Percentiles rank a stretch among this genome's conserved stretches.
These are phyloP conservation scores for Hydrochoerus hydrochaeris DNA, from an alignment of 2,113 vertebrate genomes.

Conservation along the genomic window DNA sequence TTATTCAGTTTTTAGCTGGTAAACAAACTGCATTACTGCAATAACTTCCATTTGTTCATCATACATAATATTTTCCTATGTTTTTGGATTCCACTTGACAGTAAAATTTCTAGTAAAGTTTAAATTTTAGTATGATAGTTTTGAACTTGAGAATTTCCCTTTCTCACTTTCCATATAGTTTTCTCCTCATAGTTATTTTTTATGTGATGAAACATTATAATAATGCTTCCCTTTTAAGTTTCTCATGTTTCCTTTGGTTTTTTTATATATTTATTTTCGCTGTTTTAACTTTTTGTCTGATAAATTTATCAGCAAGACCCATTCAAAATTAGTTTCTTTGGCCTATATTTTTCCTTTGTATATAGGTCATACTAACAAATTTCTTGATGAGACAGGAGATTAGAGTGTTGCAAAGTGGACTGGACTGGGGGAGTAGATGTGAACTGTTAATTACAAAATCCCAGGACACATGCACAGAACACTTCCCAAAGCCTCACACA, in stretches of 20 bases:
- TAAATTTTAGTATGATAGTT: neutral
- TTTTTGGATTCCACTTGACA: neutral
- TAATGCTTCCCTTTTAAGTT: neutral
- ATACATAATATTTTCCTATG: neutral
- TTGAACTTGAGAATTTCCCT: neutral
- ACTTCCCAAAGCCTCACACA: neutral
- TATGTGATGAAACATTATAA: neutral
- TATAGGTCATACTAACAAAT: neutral
- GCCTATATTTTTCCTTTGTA: neutral
- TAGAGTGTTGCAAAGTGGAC: neutral
- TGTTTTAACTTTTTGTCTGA: neutral
- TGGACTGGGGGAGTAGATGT: too few species aligned
- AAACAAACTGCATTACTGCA: neutral
- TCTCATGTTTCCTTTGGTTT: neutral
- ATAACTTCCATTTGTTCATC: neutral
- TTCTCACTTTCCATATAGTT: neutral
- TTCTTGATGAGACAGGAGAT: neutral
- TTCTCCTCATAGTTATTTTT: neutral
- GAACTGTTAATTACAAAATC: neutral
- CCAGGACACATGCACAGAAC: neutral
- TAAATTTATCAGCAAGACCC: neutral
- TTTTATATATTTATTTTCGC: neutral
- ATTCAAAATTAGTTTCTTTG: neutral
- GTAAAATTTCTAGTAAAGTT: neutral
- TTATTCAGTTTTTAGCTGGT: neutral